Evolutionary conservation across 1,140 invertebrate genomes (phyloP).

Genomic region (Reticulitermes speratus): DNA sequence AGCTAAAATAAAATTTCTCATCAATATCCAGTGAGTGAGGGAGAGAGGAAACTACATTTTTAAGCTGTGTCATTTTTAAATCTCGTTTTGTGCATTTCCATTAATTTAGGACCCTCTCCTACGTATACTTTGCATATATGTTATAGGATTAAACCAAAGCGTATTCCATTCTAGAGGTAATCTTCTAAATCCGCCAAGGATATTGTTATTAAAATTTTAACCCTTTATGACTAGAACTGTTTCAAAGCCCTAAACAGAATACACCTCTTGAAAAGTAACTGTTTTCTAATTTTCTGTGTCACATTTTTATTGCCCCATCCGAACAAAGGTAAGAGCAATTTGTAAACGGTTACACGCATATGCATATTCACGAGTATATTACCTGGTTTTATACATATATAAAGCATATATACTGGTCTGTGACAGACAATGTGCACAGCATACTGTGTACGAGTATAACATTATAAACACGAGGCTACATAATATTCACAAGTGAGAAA

Average conservation of each 20-base stretch:
- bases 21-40: slow-evolving; percentile 14
- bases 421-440: no score
- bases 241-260: background rate
- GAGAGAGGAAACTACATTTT: background rate
- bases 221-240: background rate
- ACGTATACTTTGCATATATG: background rate
- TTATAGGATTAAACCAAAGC: slow-evolving; percentile 12
- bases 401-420: no score
- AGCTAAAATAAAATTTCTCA: slow-evolving; percentile 10
- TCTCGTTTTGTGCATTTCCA: slow-evolving; percentile 14
- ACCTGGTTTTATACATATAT: no score
- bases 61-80: slow-evolving; percentile 14
- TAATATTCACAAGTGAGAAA: no score
- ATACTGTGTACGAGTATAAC: no score
- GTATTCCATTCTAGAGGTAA: slow-evolving; percentile 5
- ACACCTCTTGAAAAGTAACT: background rate
- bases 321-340: no score
- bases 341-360: no score
- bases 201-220: slow-evolving; percentile 7
- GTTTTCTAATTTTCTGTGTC: background rate
- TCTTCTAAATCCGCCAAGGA: background rate
- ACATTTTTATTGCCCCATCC: background rate
- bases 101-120: background rate
- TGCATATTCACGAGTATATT: no score
- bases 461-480: no score